Evolutionary conservation across 2,113 vertebrate species (phyloP).

Genomic region (Ceratotherium simum): DNA sequence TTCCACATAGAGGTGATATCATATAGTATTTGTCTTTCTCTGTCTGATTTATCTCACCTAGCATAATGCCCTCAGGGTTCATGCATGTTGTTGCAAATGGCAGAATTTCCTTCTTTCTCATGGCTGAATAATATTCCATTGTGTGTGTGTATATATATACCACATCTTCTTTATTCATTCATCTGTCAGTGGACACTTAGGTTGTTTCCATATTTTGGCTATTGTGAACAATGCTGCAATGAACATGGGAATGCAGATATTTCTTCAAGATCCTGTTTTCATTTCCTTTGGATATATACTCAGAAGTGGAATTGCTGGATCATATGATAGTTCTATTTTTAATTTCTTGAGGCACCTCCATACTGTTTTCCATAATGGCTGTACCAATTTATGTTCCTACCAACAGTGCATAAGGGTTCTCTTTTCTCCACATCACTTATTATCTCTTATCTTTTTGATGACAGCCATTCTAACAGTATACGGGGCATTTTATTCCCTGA

Average conservation of each 20-base stretch:
- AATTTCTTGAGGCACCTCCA: background rate
- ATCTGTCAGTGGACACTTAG: background rate
- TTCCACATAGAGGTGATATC: background rate
- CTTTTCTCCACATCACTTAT: background rate
- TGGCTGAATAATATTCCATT: background rate
- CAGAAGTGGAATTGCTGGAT: background rate
- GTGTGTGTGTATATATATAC: background rate
- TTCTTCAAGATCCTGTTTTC: background rate
- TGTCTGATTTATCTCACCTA: background rate
- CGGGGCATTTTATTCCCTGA: background rate
- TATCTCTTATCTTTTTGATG: background rate
- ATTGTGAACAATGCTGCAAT: background rate
- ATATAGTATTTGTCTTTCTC: background rate
- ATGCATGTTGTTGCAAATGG: background rate
- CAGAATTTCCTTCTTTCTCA: background rate
- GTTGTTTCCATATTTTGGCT: background rate
- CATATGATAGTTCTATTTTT: background rate
- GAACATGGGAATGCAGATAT: too few relatives aligned
- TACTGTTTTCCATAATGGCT: background rate
- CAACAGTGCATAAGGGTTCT: background rate
- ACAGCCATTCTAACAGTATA: background rate
- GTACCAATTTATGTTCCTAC: background rate
- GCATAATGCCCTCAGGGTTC: background rate
- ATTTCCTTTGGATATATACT: background rate
- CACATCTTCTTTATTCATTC: background rate